Evolutionary conservation across 1,140 invertebrate species (phyloP), one percentile per base, ranked within the genome.

Genomic region (Sycobia sp.): DNA sequence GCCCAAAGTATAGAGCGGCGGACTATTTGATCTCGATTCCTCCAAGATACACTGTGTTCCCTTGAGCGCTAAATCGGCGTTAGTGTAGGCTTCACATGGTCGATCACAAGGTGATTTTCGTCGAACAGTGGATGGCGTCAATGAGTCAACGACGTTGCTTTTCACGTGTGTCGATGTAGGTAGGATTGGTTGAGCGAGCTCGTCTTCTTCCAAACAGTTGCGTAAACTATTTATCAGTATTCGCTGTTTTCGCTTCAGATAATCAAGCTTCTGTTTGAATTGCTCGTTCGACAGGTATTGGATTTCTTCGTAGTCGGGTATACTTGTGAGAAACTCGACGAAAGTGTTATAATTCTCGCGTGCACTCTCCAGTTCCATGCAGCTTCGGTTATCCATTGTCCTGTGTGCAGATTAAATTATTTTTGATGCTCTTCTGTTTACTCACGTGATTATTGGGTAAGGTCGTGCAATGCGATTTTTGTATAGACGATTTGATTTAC

Each of bases 281-380:
- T 90, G 88, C 64, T 84, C 84, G 57, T 86, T 85, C 0, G 88
- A 85, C 46, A 90, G 76, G 79, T 90, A 87, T 72, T 88, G 84
- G 13, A 90, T 79, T 41, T 90, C 88, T 38, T 82, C 84, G 66
- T 90, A 90, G 69, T 89, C 87, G 4, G 89, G 89, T 69, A 90
- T 89, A 56, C 87, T 89, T 29, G 84, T 81, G 34, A 86, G 83
- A 74, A 90, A 90, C 36, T 88, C 85, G 46, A 88, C 74, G 65
- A 89, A 83, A 43, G 84, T 85, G 43, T 86, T 82, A 8, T 83
- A 72, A 46, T 81, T 62, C 57, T 75, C 65, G 23, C 32, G 68
- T 32, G 67, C 61, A 60, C 57, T 66, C 3, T 44, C 32, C 22
- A 43, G n/a, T 9, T 59, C 62, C 0, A 0, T 8, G 13, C 5